Evolutionary conservation across 2,888 invertebrate genomes (phyloP).

Genomic region (Brassicogethes aeneus): DNA sequence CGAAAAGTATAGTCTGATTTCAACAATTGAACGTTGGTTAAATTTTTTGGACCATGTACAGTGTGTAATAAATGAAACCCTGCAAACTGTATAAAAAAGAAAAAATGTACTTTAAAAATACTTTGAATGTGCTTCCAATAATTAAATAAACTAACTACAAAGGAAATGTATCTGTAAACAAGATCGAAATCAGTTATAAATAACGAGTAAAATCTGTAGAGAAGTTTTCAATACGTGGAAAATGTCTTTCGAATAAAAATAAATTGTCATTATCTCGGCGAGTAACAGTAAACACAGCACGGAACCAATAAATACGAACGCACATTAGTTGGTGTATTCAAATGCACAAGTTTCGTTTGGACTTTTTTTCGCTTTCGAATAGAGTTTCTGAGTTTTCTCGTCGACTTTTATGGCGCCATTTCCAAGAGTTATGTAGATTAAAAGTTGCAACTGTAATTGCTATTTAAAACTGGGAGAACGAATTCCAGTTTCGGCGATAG

Average conservation of each 20-base stretch:
- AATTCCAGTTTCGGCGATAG: slow-evolving; percentile 25
- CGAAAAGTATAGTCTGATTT: too few relatives aligned
- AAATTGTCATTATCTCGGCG: background rate
- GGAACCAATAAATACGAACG: slow-evolving; percentile 11
- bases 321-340: slow-evolving; percentile 19
- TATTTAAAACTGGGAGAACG: slow-evolving; percentile 33
- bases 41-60: too few relatives aligned
- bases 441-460: slow-evolving; percentile 37
- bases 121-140: too few relatives aligned
- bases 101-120: too few relatives aligned
- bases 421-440: slow-evolving; percentile 35
- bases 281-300: background rate
- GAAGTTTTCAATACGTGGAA: slow-evolving; percentile 2
- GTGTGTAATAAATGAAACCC: too few relatives aligned
- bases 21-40: too few relatives aligned
- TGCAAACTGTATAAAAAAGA: too few relatives aligned
- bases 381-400: slow-evolving; percentile 35
- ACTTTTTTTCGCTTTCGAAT: slow-evolving; percentile 30
- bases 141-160: too few relatives aligned
- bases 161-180: too few relatives aligned
- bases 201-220: too few relatives aligned
- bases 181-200: too few relatives aligned
- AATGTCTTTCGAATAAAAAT: slow-evolving; percentile 10
- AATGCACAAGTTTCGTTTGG: slow-evolving; percentile 30
- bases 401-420: slow-evolving; percentile 33